These are phyloP conservation scores for Zapornia atra DNA, from an alignment of 2,113 vertebrate genomes.

Conservation along the genomic window DNA sequence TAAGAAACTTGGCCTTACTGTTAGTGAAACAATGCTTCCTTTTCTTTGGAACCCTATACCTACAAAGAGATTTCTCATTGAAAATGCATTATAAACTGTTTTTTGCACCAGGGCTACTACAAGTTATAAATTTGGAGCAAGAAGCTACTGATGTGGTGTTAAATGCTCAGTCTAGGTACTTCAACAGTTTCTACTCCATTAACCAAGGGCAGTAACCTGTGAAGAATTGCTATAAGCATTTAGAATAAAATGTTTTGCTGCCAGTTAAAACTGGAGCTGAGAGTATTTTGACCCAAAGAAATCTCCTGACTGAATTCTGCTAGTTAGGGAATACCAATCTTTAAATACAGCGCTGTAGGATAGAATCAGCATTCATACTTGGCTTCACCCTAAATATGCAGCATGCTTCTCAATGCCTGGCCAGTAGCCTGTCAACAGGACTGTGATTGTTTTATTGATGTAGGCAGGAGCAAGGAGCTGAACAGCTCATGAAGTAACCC, in stretches of 20 bases:
- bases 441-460: slow-evolving; percentile 16
- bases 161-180: slow-evolving; percentile 41
- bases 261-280: slow-evolving; percentile 11
- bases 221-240: slow-evolving; percentile 29
- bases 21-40: not conserved
- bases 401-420: not conserved
- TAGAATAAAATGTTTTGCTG: slow-evolving; percentile 45
- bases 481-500: not conserved
- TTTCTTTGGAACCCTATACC: not conserved
- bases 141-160: slow-evolving; percentile 39
- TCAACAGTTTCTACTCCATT: slow-evolving; percentile 53
- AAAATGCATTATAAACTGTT: not conserved
- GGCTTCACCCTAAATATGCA: not conserved
- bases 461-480: slow-evolving; percentile 1
- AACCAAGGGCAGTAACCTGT: slow-evolving; percentile 45
- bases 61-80: not conserved
- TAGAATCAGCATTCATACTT: not conserved
- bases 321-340: not conserved
- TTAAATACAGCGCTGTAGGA: not conserved
- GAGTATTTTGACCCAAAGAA: not conserved
- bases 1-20: not conserved
- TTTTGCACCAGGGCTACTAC: slow-evolving; percentile 8
- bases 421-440: not conserved
- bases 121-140: slow-evolving; percentile 49
- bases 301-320: slow-evolving; percentile 18